These are phyloP conservation scores for Hipparchia semele DNA, from an alignment of 2,888 invertebrate species.

Conservation along the genomic window DNA sequence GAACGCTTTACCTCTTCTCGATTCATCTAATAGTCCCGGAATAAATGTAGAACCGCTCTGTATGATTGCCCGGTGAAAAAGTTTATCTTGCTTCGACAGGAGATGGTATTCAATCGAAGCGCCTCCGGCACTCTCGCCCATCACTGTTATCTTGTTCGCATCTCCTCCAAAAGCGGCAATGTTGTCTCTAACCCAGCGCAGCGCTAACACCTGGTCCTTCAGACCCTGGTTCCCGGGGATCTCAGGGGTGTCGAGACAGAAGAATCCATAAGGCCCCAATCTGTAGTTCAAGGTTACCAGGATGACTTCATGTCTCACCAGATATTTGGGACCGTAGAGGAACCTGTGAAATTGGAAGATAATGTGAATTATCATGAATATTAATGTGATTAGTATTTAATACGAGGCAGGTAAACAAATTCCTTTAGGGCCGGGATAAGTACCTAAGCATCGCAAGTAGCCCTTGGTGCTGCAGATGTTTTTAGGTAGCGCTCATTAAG, in stretches of 20 bases:
- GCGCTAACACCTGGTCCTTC: conserved; percentile 60
- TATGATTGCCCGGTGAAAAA: conserved; percentile 58
- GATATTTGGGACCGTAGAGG: conserved; percentile 53
- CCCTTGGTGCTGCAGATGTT: too few relatives aligned
- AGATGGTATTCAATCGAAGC: conserved; percentile 60
- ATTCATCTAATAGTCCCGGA: conserved; percentile 47
- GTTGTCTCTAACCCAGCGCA: conserved; percentile 59
- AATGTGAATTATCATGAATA: neutral
- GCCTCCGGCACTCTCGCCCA: conserved; percentile 62
- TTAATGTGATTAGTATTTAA: neutral
- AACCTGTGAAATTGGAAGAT: conserved; percentile 32
- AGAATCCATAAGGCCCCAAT: conserved; percentile 66
- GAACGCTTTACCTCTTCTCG: conserved; percentile 49
- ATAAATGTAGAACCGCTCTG: conserved; percentile 57
- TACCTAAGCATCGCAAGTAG: too few relatives aligned
- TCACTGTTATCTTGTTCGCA: conserved; percentile 55
- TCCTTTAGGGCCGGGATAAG: neutral
- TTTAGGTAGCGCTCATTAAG: too few relatives aligned
- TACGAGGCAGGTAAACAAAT: neutral
- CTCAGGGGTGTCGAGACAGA: conserved; percentile 58
- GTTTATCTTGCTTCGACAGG: conserved; percentile 48
- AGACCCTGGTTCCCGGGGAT: conserved; percentile 66
- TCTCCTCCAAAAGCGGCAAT: conserved; percentile 63
- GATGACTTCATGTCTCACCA: conserved; percentile 55
- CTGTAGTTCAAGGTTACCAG: conserved; percentile 59